Percentiles rank a stretch among this genome's conserved stretches.
Conservation (phyloP, 35 echinoderm and acorn worm species). For the Heliocidaris erythrogramma region DNA sequence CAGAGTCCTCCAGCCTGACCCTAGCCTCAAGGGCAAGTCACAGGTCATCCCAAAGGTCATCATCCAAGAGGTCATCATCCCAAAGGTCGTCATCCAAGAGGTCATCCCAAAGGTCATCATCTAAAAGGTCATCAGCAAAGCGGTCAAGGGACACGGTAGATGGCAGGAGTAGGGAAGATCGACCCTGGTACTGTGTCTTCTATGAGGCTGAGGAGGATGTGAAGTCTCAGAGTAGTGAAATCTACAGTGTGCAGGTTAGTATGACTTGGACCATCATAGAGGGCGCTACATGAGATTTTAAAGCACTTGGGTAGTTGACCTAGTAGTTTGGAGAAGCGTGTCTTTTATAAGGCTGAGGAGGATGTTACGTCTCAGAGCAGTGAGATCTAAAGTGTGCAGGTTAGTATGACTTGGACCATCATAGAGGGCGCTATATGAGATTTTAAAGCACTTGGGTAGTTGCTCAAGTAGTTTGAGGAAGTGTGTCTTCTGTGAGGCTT, state of each 20-base stretch:
- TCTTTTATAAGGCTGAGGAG: no score
- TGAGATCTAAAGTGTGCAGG: no score
- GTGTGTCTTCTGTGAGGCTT: slow-evolving; percentile 55
- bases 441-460: no score
- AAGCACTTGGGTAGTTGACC: no score
- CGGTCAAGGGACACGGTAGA: neutral
- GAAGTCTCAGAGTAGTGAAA: slow-evolving; percentile 81
- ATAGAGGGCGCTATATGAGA: no score
- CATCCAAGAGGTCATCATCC: neutral
- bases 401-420: no score
- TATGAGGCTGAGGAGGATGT: slow-evolving; percentile 66
- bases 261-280: neutral
- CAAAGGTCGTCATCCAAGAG: neutral
- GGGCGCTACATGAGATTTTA: no score
- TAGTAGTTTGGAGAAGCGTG: no score
- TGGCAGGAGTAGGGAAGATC: neutral
- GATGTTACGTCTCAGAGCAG: no score
- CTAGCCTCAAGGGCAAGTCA: slow-evolving; percentile 21
- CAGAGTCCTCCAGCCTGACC: slow-evolving; percentile 40
- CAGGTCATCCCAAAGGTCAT: slow-evolving; percentile 31
- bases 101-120: slow-evolving; percentile 12
- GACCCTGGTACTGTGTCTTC: slow-evolving; percentile 71
- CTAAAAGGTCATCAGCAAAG: neutral
- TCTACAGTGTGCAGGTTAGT: slow-evolving; percentile 75
- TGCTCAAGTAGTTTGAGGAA: no score